phyloP scores from a whole-genome alignment of 2,888 invertebrate genomes.

The Spisula solida region DNA sequence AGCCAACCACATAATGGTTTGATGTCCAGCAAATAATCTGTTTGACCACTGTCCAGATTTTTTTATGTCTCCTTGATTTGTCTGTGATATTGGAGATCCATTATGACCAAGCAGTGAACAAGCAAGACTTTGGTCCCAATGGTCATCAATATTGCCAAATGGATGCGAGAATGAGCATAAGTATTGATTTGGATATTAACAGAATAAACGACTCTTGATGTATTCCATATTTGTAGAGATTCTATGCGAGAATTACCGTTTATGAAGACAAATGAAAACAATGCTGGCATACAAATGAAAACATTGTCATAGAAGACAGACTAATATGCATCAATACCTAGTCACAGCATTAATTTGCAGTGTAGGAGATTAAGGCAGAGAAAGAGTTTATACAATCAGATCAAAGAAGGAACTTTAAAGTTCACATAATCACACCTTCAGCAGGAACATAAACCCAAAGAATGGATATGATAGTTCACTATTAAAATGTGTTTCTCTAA shows the following conservation, averaged over 20 bases:
- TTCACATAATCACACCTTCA: no score
- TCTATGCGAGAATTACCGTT: slow-evolving; percentile 46
- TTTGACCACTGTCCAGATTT: slow-evolving; percentile 28
- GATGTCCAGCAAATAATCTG: not conserved
- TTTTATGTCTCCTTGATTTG: not conserved
- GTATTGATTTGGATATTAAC: slow-evolving; percentile 58
- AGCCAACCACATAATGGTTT: not conserved
- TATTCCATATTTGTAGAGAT: slow-evolving; percentile 53
- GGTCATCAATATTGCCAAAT: slow-evolving; percentile 57
- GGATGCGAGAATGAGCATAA: slow-evolving; percentile 42
- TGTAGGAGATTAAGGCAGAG: no score
- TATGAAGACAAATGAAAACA: slow-evolving; percentile 43
- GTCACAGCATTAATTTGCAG: not conserved
- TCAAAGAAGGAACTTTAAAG: no score
- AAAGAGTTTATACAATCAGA: no score
- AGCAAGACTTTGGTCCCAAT: slow-evolving; percentile 48
- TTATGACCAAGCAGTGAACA: slow-evolving; percentile 42
- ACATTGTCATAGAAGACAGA: slow-evolving; percentile 33
- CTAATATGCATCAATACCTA: not conserved
- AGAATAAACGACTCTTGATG: slow-evolving; percentile 50
- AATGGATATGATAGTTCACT: no score
- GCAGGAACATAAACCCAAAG: no score
- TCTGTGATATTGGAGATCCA: slow-evolving; percentile 27
- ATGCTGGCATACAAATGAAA: slow-evolving; percentile 38
- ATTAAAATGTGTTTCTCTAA: not conserved